Evolutionary conservation across 2,888 invertebrate species (phyloP).

Genomic region (Phragmatobia fuliginosa): DNA sequence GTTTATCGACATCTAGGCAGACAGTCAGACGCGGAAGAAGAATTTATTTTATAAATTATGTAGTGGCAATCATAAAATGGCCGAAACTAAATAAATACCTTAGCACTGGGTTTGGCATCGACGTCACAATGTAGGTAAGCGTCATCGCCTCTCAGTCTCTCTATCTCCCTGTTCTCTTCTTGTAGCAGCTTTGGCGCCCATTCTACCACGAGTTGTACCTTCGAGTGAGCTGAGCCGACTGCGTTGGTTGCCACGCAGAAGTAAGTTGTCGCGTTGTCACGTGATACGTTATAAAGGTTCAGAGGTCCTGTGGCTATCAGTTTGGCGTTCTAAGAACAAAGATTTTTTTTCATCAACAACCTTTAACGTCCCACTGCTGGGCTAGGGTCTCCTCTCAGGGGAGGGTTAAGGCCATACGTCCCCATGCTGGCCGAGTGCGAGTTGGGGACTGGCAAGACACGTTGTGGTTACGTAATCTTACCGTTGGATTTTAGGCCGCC

Average conservation of each 20-base stretch:
- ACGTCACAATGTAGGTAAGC: constrained; percentile 69
- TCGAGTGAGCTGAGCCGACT: constrained; percentile 84
- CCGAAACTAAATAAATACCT: constrained; percentile 53
- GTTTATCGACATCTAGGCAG: too few relatives aligned
- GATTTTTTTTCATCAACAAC: too few relatives aligned
- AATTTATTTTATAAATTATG: too few relatives aligned
- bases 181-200: constrained; percentile 73
- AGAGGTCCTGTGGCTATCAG: constrained; percentile 63
- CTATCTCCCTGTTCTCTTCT: constrained; percentile 27
- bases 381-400: too few relatives aligned
- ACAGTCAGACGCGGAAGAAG: too few relatives aligned
- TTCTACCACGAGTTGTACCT: constrained; percentile 84
- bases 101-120: constrained; percentile 73
- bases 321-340: constrained; percentile 68
- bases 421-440: too few relatives aligned
- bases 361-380: too few relatives aligned
- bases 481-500: too few relatives aligned
- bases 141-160: constrained; percentile 65
- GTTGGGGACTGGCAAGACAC: too few relatives aligned
- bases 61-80: too few relatives aligned
- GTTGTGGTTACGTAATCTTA: too few relatives aligned
- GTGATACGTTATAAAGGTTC: constrained; percentile 64
- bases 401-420: too few relatives aligned
- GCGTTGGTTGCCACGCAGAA: constrained; percentile 87
- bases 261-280: constrained; percentile 82